Evolutionary conservation across 1,140 invertebrate species (phyloP).

Genomic region (Glossosoma conforme): DNA sequence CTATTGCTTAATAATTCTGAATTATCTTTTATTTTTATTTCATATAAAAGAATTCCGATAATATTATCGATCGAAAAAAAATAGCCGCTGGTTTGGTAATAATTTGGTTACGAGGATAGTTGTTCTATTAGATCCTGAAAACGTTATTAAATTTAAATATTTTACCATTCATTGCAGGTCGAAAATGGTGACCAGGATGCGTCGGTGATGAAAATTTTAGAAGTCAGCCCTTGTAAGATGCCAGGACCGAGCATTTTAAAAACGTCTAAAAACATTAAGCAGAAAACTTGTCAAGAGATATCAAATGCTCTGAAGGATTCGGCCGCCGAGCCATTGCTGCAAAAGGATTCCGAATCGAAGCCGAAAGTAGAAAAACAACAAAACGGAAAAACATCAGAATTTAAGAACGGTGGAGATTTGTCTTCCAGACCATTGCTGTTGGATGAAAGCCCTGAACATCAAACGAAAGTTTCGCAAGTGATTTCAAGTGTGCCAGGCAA

Average conservation of each 20-base stretch:
- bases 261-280: constrained; percentile 42
- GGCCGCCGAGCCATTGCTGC: constrained; percentile 43
- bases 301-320: constrained; percentile 42
- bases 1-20: no score
- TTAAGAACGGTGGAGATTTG: constrained; percentile 12
- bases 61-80: no score
- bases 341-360: constrained; percentile 36
- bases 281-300: constrained; percentile 42
- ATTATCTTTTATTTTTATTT: no score
- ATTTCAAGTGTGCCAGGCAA: no score
- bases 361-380: background rate
- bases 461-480: constrained; percentile 14
- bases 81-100: no score
- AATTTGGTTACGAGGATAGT: no score
- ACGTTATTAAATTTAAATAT: background rate
- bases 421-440: constrained; percentile 17
- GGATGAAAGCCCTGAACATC: constrained; percentile 16
- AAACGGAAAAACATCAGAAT: constrained; percentile 7
- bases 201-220: constrained; percentile 40
- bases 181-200: constrained; percentile 37
- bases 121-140: no score
- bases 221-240: constrained; percentile 41
- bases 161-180: constrained; percentile 11
- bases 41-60: no score
- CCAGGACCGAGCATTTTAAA: constrained; percentile 38